Evolutionary conservation across 1,140 invertebrate species (phyloP), one percentile per base, ranked within the genome.

Genomic region (Drosophila sechellia): DNA sequence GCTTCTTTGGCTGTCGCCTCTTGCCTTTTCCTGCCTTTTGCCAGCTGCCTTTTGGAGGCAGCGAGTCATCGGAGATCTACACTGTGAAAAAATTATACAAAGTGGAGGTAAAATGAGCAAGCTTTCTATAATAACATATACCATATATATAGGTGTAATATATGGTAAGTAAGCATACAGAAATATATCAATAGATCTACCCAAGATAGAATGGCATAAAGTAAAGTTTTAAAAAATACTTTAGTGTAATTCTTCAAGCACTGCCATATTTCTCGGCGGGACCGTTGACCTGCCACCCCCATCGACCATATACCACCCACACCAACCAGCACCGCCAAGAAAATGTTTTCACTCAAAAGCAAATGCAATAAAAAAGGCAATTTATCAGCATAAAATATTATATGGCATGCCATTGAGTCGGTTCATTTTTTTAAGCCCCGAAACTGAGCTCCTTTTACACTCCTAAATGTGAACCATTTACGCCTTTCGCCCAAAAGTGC

Each of bases 301-400:
- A 31, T 8, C 31, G 6, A 31, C 6, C 31, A 1, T 6, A 5
- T 8, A 31, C 69, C 74, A 68, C 60, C 42, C 48, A 31, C 46
- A 48, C 71, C 59, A 52, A 43, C 50, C 55, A 42, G 42, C 55
- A 52, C 56, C 40, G 70, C 57, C 54, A 70, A 80, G 85, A 89
- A 87, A 89, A 89, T 89, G 85, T 90, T 89, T 89, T 89, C 80
- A 89, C 84, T 89, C 84, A 89, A 89, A 89, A 84, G 84, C 77
- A 89, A 89, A 89, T 89, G 84, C 80, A 89, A 89, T 89, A 89
- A 89, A 89, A 89, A 89, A 77, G 77, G 77, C 84, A 89, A 89
- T 89, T 89, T 89, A 89, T 89, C 84, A 89, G 85, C 84, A 89
- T 89, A 89, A 89, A 89, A 89, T 89, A 89, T 89, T 89, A 89